Conservation (phyloP, 2,797 vertebrate species). For the Sebastes baramenuke region DNA sequence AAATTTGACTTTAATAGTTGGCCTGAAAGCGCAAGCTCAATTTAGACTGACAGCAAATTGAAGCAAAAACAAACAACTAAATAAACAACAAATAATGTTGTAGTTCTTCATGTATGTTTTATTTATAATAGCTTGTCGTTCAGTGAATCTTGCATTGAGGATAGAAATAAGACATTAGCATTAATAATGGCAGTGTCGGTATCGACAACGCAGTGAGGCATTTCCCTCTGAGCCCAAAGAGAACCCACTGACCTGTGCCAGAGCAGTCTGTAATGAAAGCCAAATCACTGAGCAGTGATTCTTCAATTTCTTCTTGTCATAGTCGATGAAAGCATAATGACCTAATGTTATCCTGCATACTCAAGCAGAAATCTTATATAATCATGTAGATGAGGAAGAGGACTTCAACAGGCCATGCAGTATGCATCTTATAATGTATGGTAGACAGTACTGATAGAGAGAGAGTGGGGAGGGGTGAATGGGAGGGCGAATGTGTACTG, state of each 20-base stretch:
- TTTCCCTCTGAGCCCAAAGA: slow-evolving; percentile 37
- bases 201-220: slow-evolving; percentile 38
- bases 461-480: background rate
- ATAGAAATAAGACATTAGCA: slow-evolving; percentile 29
- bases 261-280: slow-evolving; percentile 42
- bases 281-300: slow-evolving; percentile 43
- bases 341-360: slow-evolving; percentile 42
- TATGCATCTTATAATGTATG: background rate
- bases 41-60: background rate
- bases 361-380: slow-evolving; percentile 59
- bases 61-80: background rate
- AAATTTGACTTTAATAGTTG: background rate
- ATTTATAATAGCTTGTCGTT: background rate
- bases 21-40: background rate
- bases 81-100: background rate
- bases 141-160: slow-evolving; percentile 2
- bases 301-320: slow-evolving; percentile 42
- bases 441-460: background rate
- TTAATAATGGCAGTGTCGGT: slow-evolving; percentile 30
- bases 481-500: background rate
- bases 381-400: slow-evolving; percentile 45
- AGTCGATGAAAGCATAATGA: slow-evolving; percentile 55
- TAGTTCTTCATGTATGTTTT: background rate
- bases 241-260: slow-evolving; percentile 63
- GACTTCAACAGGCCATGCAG: slow-evolving; percentile 16